These are phyloP conservation scores for Gulo gulo DNA, from an alignment of 2,113 vertebrate genomes.

Conservation along the genomic window DNA sequence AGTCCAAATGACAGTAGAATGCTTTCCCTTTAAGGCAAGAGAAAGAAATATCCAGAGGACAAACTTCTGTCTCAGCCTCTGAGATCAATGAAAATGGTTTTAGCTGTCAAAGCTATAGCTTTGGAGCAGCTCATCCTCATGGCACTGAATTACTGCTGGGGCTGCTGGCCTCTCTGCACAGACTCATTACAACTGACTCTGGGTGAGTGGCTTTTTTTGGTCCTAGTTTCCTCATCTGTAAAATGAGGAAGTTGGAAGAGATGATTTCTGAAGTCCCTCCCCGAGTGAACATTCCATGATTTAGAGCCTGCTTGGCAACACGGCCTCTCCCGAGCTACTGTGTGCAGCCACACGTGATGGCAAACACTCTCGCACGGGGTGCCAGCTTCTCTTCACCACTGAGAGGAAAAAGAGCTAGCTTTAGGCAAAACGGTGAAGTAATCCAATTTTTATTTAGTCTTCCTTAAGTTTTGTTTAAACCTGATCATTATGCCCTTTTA, in stretches of 20 bases:
- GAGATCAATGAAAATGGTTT: not conserved
- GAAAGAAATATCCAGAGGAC: not conserved
- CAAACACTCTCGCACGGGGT: not conserved
- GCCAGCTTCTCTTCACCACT: not conserved
- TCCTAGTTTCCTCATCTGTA: slow-evolving; percentile 65
- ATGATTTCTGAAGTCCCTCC: slow-evolving; percentile 38
- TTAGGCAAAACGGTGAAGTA: not conserved
- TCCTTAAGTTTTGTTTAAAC: slow-evolving; percentile 29
- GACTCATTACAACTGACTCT: not conserved
- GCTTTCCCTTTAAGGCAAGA: not conserved
- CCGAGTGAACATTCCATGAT: slow-evolving; percentile 10
- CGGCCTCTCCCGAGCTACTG: not conserved
- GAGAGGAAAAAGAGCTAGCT: slow-evolving; percentile 11
- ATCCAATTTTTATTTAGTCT: not conserved
- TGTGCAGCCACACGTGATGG: not conserved
- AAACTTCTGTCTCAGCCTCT: not conserved
- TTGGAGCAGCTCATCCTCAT: not conserved
- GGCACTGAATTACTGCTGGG: not conserved
- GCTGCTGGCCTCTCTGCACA: not conserved
- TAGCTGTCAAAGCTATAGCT: not conserved
- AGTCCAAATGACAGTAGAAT: not conserved
- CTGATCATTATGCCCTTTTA: not conserved
- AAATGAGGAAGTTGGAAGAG: slow-evolving; percentile 44
- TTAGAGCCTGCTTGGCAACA: not conserved
- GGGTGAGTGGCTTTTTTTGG: slow-evolving; percentile 28